phyloP scores from a whole-genome alignment of 2,797 vertebrate species.

The Graptemys geographica region DNA sequence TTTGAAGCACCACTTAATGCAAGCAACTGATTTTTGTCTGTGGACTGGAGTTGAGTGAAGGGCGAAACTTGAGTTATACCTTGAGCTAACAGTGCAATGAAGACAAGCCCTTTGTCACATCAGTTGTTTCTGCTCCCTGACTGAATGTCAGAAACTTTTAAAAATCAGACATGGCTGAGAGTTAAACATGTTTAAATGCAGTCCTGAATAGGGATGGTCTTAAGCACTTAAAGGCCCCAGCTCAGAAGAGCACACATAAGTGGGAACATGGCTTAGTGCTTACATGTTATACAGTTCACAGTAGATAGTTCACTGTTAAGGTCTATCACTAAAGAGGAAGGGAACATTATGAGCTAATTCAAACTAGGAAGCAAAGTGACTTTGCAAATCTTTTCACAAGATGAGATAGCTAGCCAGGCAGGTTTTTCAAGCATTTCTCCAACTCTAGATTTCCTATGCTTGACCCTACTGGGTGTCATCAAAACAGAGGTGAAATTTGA shows the following conservation, averaged over 20 bases:
- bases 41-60: not conserved
- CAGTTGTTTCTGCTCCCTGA: not conserved
- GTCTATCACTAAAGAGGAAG: not conserved
- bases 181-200: rapidly evolving
- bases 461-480: not conserved
- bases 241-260: not conserved
- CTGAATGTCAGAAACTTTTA: not conserved
- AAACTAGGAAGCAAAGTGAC: not conserved
- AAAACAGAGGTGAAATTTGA: slow-evolving; percentile 29
- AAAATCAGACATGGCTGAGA: not conserved
- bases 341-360: not conserved
- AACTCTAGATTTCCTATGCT: not conserved
- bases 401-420: not conserved
- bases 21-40: not conserved
- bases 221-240: not conserved
- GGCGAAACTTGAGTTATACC: not conserved
- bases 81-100: not conserved
- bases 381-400: not conserved
- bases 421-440: not conserved
- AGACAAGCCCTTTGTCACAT: not conserved
- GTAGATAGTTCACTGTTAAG: not conserved
- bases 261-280: rapidly evolving
- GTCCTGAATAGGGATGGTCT: not conserved
- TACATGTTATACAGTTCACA: not conserved
- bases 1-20: not conserved